Conservation (phyloP, 2,797 vertebrate genomes). For the Carcharodon carcharias region DNA sequence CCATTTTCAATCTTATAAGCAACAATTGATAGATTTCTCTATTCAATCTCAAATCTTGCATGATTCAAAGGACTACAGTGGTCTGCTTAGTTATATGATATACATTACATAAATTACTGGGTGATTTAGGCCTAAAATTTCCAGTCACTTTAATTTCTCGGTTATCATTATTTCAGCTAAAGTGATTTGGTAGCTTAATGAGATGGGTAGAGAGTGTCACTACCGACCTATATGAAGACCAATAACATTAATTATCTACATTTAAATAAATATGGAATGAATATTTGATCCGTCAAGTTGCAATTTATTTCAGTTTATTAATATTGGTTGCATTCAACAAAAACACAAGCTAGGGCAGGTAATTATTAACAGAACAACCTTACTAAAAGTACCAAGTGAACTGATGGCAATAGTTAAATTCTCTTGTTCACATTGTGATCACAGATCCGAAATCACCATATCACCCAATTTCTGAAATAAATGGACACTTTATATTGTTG, state of each 20-base stretch:
- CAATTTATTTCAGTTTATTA: constrained; percentile 13
- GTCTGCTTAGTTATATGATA: not conserved
- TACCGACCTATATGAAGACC: not conserved
- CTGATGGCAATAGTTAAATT: constrained; percentile 13
- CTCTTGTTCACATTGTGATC: not conserved
- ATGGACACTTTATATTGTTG: not conserved
- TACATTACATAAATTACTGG: not conserved
- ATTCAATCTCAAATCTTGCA: not conserved
- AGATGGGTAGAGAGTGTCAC: not conserved
- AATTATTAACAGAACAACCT: constrained; percentile 10
- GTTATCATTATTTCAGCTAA: not conserved
- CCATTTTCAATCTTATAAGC: not conserved
- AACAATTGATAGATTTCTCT: not conserved
- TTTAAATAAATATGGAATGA: not conserved
- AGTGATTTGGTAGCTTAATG: not conserved
- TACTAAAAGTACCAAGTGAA: not conserved
- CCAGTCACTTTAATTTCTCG: not conserved
- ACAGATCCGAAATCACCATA: not conserved
- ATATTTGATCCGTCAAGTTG: not conserved
- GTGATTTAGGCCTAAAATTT: not conserved
- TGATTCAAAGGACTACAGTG: not conserved
- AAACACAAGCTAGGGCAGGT: not conserved
- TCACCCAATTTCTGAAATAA: not conserved
- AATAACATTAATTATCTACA: not conserved
- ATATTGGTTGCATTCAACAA: not conserved